Conservation (phyloP, 2,888 invertebrate genomes). For the Cantharis nigra region DNA sequence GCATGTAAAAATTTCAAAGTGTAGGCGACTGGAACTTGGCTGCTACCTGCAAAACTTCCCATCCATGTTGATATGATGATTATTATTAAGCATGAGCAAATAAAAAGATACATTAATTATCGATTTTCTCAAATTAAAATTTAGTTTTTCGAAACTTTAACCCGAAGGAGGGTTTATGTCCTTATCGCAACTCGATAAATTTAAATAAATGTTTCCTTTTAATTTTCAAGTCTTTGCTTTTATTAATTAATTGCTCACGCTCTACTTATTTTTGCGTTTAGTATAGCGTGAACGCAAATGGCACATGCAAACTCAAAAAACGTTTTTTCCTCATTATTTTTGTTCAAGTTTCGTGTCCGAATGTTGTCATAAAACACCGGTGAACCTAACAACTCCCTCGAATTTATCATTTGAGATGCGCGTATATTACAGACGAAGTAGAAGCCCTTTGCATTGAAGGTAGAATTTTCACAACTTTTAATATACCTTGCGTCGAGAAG, state of each 20-base stretch:
- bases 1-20: constrained; percentile 25
- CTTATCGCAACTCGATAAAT: background rate
- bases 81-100: constrained; percentile 1
- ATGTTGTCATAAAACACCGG: constrained; percentile 31
- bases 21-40: constrained; percentile 19
- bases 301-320: constrained; percentile 18
- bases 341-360: constrained; percentile 34
- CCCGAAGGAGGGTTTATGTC: background rate
- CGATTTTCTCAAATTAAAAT: background rate
- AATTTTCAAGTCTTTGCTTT: background rate
- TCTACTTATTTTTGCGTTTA: background rate
- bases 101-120: background rate
- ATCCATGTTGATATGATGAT: constrained; percentile 1
- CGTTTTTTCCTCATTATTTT: constrained; percentile 31
- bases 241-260: background rate
- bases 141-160: background rate
- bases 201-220: background rate
- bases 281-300: constrained; percentile 16
- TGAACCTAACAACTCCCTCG: constrained; percentile 25
- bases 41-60: constrained; percentile 12
- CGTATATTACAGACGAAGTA: constrained; percentile 23
- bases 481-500: constrained; percentile 20
- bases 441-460: constrained; percentile 22
- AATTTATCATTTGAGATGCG: constrained; percentile 26
- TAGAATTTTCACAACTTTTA: constrained; percentile 24